These are phyloP conservation scores for Eristalis intricaria DNA, from an alignment of 2,888 invertebrate genomes.

Conservation along the genomic window DNA sequence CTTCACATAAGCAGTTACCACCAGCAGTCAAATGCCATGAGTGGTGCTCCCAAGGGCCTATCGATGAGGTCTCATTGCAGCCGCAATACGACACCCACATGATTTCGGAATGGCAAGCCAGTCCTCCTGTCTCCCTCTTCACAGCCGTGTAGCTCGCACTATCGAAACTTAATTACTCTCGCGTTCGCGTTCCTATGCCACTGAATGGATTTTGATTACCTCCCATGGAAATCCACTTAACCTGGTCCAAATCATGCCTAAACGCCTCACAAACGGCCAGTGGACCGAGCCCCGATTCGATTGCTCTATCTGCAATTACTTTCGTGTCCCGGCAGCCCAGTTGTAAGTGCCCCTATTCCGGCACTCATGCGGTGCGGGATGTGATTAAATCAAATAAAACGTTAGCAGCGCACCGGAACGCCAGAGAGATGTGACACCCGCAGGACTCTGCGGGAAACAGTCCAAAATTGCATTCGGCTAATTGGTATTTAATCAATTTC, in stretches of 20 bases:
- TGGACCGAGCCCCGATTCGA: not conserved
- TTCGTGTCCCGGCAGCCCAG: not conserved
- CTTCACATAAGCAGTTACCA: not conserved
- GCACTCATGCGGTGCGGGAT: not conserved
- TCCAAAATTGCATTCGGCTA: slow-evolving; percentile 35
- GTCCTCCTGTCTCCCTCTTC: not conserved
- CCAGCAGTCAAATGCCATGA: not conserved
- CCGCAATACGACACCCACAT: not conserved
- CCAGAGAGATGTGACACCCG: slow-evolving; percentile 1
- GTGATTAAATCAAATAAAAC: not conserved
- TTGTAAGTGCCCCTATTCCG: not conserved
- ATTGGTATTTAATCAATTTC: slow-evolving; percentile 54
- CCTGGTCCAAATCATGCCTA: not conserved
- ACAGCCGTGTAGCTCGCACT: not conserved
- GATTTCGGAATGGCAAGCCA: not conserved
- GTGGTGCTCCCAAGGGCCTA: not conserved
- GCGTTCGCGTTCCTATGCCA: not conserved
- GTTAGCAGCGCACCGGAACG: not conserved
- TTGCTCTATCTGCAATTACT: not conserved
- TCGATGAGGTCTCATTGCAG: not conserved
- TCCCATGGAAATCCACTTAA: not conserved
- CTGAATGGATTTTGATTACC: not conserved
- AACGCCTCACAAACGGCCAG: not conserved
- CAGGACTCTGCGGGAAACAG: slow-evolving; percentile 16
- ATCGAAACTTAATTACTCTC: not conserved